Percentiles rank a stretch among this genome's conserved stretches.
Evolutionary conservation across 2,888 invertebrate species (phyloP).

Genomic region (Xylophagus ater): DNA sequence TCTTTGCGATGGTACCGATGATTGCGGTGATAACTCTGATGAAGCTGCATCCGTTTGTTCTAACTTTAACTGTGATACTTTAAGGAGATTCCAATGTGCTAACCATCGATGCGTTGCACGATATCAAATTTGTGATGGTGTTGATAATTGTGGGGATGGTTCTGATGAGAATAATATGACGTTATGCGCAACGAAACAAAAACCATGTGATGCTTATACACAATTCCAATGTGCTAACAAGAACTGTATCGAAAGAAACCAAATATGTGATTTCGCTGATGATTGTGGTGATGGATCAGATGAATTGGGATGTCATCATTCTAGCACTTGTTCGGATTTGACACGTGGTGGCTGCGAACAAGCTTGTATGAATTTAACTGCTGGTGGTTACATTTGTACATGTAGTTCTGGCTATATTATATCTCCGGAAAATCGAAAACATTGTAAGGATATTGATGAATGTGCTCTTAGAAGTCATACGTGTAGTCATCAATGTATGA

Average conservation of each 20-base stretch:
- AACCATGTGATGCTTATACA: slow-evolving; percentile 62
- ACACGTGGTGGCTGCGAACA: slow-evolving; percentile 81
- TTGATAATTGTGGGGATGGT: slow-evolving; percentile 89
- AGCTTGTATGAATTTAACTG: slow-evolving; percentile 74
- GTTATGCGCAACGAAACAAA: slow-evolving; percentile 62
- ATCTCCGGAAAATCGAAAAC: slow-evolving; percentile 65
- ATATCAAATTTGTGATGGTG: slow-evolving; percentile 81
- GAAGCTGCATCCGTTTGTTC: slow-evolving; percentile 71
- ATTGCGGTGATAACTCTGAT: slow-evolving; percentile 86
- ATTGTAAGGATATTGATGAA: slow-evolving; percentile 83
- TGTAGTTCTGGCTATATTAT: slow-evolving; percentile 82
- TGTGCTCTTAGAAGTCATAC: slow-evolving; percentile 71
- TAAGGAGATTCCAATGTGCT: slow-evolving; percentile 77
- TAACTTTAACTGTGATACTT: slow-evolving; percentile 74
- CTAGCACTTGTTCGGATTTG: slow-evolving; percentile 46
- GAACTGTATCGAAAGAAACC: slow-evolving; percentile 65
- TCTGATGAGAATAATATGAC: slow-evolving; percentile 94
- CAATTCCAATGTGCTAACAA: slow-evolving; percentile 85
- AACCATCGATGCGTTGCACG: slow-evolving; percentile 79
- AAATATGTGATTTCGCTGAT: slow-evolving; percentile 79
- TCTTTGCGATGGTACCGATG: slow-evolving; percentile 86
- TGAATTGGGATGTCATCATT: slow-evolving; percentile 77
- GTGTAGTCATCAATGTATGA: slow-evolving; percentile 88
- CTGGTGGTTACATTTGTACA: slow-evolving; percentile 78
- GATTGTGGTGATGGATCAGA: slow-evolving; percentile 88